Evolutionary conservation across 2,797 vertebrate species (phyloP).

Genomic region (Loriculus beryllinus): DNA sequence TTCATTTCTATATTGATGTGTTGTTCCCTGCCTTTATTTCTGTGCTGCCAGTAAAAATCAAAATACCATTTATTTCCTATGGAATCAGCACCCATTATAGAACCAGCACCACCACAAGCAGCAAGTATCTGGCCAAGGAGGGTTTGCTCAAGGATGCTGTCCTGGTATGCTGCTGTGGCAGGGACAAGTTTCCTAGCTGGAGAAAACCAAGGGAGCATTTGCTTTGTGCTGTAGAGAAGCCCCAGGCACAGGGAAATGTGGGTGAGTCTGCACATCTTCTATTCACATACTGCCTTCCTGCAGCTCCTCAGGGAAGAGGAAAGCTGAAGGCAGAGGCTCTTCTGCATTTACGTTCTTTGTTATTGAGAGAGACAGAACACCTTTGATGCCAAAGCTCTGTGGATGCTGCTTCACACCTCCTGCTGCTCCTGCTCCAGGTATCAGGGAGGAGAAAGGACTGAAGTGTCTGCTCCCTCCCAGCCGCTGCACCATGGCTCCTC

Average conservation of each 20-base stretch:
- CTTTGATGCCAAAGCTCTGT: neutral
- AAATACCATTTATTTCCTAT: neutral
- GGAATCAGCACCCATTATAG: neutral
- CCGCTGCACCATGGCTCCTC: neutral
- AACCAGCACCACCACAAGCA: neutral
- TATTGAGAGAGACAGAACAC: neutral
- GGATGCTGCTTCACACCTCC: neutral
- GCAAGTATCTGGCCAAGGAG: neutral
- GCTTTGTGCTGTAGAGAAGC: neutral
- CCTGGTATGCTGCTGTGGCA: neutral
- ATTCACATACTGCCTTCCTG: neutral
- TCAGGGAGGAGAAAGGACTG: neutral
- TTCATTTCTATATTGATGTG: neutral
- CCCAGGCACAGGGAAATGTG: neutral
- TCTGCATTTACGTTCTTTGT: rapidly evolving
- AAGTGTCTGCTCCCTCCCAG: neutral
- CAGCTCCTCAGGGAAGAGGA: neutral
- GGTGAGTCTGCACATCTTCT: neutral
- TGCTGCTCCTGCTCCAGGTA: neutral
- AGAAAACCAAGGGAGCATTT: neutral
- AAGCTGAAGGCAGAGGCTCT: neutral
- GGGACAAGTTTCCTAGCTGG: neutral
- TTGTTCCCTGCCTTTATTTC: neutral
- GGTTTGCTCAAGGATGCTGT: neutral
- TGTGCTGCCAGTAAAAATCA: neutral